A percentile compares a stretch with the other conserved stretches of the same genome.
Conservation (phyloP, 2,113 vertebrate genomes). For the Engystomops pustulosus region DNA sequence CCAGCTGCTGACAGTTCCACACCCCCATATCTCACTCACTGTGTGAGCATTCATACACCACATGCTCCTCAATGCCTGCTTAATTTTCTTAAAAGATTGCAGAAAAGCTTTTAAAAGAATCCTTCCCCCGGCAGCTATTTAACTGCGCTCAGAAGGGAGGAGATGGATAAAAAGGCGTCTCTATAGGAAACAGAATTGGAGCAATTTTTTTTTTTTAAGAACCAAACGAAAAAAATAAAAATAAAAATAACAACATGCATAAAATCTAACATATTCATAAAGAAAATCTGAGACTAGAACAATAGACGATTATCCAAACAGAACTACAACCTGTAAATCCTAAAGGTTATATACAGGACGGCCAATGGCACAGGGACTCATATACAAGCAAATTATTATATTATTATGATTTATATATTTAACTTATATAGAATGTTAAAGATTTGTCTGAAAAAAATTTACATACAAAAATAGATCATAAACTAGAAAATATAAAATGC, state of each 20-base stretch:
- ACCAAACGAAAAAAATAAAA: constrained; percentile 20
- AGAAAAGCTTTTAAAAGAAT: constrained; percentile 58
- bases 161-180: constrained; percentile 57
- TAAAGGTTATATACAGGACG: neutral
- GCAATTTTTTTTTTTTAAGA: constrained; percentile 44
- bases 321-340: neutral
- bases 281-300: constrained; percentile 30
- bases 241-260: neutral
- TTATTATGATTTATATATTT: neutral
- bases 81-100: constrained; percentile 60
- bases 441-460: neutral
- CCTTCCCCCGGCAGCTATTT: constrained; percentile 56
- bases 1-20: constrained; percentile 56
- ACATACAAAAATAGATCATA: neutral
- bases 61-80: constrained; percentile 56
- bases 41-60: constrained; percentile 57
- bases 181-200: constrained; percentile 50
- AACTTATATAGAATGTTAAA: neutral
- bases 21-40: constrained; percentile 60
- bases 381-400: neutral
- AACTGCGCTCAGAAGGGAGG: constrained; percentile 56
- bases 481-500: no score
- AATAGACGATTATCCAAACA: constrained; percentile 22
- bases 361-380: neutral
- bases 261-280: constrained; percentile 38